Base-by-base conservation (phyloP, 2,113 vertebrate genomes). In the Pagrus major region DNA sequence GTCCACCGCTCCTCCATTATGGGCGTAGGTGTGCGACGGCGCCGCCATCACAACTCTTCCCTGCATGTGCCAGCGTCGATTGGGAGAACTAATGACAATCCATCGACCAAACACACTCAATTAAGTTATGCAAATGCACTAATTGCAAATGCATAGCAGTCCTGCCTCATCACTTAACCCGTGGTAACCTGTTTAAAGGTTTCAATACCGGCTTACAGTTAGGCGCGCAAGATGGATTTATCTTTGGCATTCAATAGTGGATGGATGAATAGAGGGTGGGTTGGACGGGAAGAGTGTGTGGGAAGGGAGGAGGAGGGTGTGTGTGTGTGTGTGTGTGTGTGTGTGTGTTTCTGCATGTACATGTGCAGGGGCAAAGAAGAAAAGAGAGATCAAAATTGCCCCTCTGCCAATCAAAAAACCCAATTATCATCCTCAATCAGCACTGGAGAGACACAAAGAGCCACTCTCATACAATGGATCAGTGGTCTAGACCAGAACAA, bases 121-220 rank as follows among this genome's bases (percentile, higher is more conserved):
- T 93, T 93, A 93, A 86, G 81, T 90, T 92, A 93, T 94, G 93
- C 90, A 89, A 94, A 94, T 93, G 80, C 59, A 1, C 64, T 91
- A 89, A 90, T 93, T 93, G 89, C 63, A 66, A 88, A 91, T 84
- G 88, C 84, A 64, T 58, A 66, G 78, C 68, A 15, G 58, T 41
- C 74, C 58, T 25, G 78, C 84, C 67, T 88, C 79, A 29, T 81
- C 89, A 83, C 87, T 93, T 93, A 93, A 93, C 93, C 91, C 78
- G 5, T 10, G 21, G 35, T 44, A 74, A 77, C 86, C 81, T 46
- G 80, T 83, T 85, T 76, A 90, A 85, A 84, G 81, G 70, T 71
- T 89, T 72, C 81, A 42, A 41, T 69, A 58, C 29, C 33, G 25
- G 78, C 54, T 60, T 69, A 61, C 68, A 71, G 58, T 74, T 31